Percentiles rank a stretch among this genome's conserved stretches.
Evolutionary conservation across 2,888 invertebrate species (phyloP).

Genomic region (Cryptops parisi): DNA sequence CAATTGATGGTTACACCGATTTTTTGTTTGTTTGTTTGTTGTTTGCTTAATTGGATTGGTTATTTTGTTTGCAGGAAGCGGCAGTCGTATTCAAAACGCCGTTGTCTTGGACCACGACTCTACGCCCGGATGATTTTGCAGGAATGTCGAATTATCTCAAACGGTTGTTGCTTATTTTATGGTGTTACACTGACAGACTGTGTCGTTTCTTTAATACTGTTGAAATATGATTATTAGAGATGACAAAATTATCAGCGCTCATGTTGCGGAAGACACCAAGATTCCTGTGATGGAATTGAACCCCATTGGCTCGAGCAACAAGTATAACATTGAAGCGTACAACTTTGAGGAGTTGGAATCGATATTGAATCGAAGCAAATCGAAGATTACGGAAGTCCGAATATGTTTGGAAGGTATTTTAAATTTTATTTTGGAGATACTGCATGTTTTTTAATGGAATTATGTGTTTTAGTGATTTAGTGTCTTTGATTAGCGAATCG

Average conservation of each 20-base stretch:
- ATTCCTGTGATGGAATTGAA: background rate
- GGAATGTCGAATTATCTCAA: background rate
- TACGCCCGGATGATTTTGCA: conserved; percentile 1
- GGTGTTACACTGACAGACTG: background rate
- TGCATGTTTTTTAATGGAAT: background rate
- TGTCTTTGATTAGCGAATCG: conserved; percentile 3
- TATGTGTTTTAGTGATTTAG: background rate
- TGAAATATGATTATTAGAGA: background rate
- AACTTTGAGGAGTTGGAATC: background rate
- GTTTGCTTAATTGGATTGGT: background rate
- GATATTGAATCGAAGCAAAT: background rate
- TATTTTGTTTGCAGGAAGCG: background rate
- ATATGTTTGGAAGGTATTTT: background rate
- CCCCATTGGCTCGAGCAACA: background rate
- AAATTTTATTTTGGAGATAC: background rate
- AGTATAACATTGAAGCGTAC: background rate
- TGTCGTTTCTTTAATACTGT: background rate
- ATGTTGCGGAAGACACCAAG: background rate
- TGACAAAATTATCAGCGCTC: background rate
- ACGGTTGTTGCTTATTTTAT: background rate
- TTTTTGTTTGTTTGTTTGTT: background rate
- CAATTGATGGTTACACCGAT: background rate
- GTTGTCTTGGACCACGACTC: background rate
- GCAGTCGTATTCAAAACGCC: conserved; percentile 8
- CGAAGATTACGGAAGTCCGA: background rate